A percentile compares a stretch with the other conserved stretches of the same genome.
Evolutionary conservation across 1,140 invertebrate species (phyloP).

Genomic region (Macrotrachela quadricornifera): DNA sequence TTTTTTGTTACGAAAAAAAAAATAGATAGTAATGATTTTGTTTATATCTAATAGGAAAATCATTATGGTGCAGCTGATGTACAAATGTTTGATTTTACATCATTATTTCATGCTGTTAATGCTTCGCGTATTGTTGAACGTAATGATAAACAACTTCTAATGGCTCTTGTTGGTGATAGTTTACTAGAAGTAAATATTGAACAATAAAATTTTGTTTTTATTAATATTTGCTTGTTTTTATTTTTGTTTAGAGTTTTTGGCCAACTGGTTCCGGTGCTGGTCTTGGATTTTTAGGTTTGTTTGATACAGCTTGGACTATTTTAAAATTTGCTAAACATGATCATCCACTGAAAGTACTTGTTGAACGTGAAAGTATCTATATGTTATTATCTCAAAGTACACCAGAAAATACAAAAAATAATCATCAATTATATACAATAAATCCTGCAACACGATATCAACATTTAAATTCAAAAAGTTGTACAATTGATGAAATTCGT

Average conservation of each 20-base stretch:
- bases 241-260: constrained; percentile 71
- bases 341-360: constrained; percentile 22
- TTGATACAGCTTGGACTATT: constrained; percentile 88
- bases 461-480: background rate
- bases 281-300: constrained; percentile 74
- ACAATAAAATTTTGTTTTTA: too few relatives aligned
- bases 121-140: constrained; percentile 53
- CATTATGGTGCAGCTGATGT: constrained; percentile 91
- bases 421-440: constrained; percentile 61
- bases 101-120: constrained; percentile 91
- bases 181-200: constrained; percentile 39
- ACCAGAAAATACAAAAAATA: constrained; percentile 74
- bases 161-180: constrained; percentile 79
- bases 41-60: constrained; percentile 44
- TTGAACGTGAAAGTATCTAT: constrained; percentile 77
- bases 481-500: too few relatives aligned
- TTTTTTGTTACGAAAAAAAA: too few relatives aligned
- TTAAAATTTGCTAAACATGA: constrained; percentile 50
- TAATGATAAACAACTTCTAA: constrained; percentile 52
- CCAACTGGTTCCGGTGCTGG: constrained; percentile 91
- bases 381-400: constrained; percentile 72
- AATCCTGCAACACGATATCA: constrained; percentile 52
- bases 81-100: constrained; percentile 98
- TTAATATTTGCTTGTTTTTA: too few relatives aligned
- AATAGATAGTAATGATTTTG: too few relatives aligned